Conservation (phyloP, 2,797 vertebrate genomes). For the Dendrocincla tyrannina region DNA sequence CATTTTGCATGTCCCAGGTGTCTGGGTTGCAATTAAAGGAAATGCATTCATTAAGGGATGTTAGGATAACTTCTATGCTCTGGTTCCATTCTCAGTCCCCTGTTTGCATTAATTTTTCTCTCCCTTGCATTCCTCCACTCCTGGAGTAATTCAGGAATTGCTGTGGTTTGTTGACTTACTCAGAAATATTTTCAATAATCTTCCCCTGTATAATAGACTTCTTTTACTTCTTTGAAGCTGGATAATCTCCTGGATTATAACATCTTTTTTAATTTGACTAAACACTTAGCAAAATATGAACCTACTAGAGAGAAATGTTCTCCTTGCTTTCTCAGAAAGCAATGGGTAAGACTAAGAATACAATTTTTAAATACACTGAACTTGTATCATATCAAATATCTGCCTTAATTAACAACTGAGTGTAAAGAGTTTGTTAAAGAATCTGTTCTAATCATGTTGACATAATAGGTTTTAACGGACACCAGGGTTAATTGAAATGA, state of each 20-base stretch:
- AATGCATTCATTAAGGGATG: background rate
- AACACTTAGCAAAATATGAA: background rate
- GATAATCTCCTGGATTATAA: background rate
- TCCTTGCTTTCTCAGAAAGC: background rate
- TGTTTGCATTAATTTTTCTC: background rate
- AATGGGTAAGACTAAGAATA: background rate
- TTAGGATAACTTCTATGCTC: background rate
- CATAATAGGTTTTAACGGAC: background rate
- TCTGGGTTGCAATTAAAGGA: background rate
- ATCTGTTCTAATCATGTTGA: background rate
- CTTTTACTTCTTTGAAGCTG: background rate
- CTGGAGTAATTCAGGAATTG: background rate
- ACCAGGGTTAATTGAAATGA: background rate
- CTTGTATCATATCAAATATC: background rate
- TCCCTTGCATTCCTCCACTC: accelerated
- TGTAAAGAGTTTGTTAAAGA: background rate
- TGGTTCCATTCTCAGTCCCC: background rate
- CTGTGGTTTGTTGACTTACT: background rate
- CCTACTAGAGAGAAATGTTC: background rate
- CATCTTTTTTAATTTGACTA: background rate
- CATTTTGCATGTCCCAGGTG: background rate
- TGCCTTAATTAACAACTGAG: background rate
- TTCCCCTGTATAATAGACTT: background rate
- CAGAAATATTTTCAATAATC: background rate
- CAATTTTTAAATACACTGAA: background rate